These are phyloP conservation scores for Gavialis gangeticus DNA, from an alignment of 2,113 vertebrate genomes.

Conservation along the genomic window DNA sequence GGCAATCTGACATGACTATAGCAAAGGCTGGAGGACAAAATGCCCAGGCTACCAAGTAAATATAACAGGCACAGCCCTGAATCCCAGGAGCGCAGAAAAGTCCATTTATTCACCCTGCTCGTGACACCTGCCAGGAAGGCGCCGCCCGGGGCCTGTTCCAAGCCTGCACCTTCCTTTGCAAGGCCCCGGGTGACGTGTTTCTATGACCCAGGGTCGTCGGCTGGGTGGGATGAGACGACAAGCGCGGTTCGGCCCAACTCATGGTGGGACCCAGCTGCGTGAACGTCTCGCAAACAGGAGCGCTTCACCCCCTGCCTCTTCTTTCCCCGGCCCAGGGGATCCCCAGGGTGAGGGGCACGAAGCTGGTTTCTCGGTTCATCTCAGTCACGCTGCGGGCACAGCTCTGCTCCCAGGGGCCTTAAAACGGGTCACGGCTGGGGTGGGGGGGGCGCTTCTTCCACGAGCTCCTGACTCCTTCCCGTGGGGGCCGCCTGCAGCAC, in stretches of 20 bases:
- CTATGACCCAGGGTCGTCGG: fast-evolving
- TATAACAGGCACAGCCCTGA: background rate
- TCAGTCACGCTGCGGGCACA: too few species aligned
- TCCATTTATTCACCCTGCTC: background rate
- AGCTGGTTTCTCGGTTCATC: fast-evolving
- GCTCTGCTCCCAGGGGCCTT: too few species aligned
- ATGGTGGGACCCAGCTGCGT: background rate
- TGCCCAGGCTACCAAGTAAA: background rate
- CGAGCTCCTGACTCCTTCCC: too few species aligned
- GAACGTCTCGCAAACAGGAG: background rate
- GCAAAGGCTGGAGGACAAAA: background rate
- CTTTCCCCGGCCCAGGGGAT: background rate
- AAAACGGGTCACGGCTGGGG: too few species aligned
- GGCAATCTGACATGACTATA: background rate
- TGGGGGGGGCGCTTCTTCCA: too few species aligned
- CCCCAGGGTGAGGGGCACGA: background rate
- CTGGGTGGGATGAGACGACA: fast-evolving
- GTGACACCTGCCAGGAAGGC: background rate
- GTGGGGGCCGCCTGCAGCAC: too few species aligned
- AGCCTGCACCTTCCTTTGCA: background rate
- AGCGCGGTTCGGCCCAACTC: background rate
- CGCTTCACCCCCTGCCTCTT: background rate
- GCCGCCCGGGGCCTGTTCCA: background rate
- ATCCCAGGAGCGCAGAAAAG: background rate
- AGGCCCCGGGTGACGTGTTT: background rate